A percentile compares a stretch with the other conserved stretches of the same genome.
phyloP scores from a whole-genome alignment of 2,888 invertebrate genomes.

The Dryomyza anilis region DNA sequence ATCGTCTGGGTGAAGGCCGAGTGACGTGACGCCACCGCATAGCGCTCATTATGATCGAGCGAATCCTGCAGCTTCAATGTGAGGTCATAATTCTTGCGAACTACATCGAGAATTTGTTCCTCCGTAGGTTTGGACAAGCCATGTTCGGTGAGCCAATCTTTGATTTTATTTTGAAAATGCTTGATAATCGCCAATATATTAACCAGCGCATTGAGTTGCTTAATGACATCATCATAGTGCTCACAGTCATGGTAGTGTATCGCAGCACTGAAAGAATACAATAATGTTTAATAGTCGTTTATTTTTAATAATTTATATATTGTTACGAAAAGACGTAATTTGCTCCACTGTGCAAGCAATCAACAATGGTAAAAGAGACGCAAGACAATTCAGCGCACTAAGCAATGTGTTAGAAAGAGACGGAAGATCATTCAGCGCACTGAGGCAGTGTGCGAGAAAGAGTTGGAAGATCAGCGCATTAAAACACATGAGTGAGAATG shows the following conservation, averaged over 20 bases:
- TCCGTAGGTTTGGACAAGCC: constrained; percentile 91
- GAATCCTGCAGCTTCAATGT: constrained; percentile 95
- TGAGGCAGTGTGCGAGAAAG: no score
- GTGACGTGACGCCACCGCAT: constrained; percentile 84
- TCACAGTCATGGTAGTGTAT: constrained; percentile 83
- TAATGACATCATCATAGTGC: constrained; percentile 86
- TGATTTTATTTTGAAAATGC: constrained; percentile 96
- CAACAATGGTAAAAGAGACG: no score
- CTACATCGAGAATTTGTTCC: constrained; percentile 93
- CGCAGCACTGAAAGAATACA: constrained; percentile 75
- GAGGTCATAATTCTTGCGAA: constrained; percentile 93
- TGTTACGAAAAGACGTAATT: no score
- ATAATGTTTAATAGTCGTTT: no score
- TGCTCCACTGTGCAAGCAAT: no score
- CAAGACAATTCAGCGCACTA: no score
- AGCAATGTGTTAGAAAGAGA: no score
- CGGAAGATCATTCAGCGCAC: no score
- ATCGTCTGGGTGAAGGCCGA: constrained; percentile 81
- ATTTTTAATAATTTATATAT: no score
- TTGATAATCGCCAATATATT: constrained; percentile 95
- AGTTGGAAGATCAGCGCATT: no score
- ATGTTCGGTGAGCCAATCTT: constrained; percentile 87
- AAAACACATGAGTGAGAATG: no score
- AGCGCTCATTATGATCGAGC: constrained; percentile 90
- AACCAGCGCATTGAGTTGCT: constrained; percentile 85